A percentile compares a stretch with the other conserved stretches of the same genome.
These are phyloP conservation scores for Eupithecia subumbrata DNA, from an alignment of 2,888 invertebrate species.

Conservation along the genomic window DNA sequence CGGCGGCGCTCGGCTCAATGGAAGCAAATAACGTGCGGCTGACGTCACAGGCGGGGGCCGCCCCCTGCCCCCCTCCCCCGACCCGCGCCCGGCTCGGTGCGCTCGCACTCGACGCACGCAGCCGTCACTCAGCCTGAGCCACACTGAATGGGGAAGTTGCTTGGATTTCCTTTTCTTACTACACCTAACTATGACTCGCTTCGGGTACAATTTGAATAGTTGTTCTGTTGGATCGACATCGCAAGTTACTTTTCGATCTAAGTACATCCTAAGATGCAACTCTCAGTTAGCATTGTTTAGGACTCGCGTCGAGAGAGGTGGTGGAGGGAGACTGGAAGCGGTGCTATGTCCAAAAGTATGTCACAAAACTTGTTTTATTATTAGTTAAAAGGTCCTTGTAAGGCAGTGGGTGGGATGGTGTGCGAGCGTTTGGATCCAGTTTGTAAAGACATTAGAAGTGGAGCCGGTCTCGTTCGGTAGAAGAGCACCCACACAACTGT, in stretches of 20 bases:
- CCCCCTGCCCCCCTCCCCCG: slow-evolving; percentile 37
- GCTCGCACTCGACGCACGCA: slow-evolving; percentile 34
- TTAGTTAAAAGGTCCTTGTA: no score
- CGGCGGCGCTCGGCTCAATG: slow-evolving; percentile 70
- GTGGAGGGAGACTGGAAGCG: no score
- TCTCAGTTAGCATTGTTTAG: neutral
- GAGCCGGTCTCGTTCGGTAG: no score
- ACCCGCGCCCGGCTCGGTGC: slow-evolving; percentile 39
- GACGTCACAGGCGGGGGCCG: slow-evolving; percentile 68
- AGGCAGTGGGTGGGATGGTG: no score
- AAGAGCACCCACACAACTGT: no score
- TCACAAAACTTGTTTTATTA: no score
- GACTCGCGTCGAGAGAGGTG: neutral
- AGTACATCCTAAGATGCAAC: no score
- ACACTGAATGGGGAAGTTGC: slow-evolving; percentile 35
- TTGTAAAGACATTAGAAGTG: no score
- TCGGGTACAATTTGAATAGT: neutral
- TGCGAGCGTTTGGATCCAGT: no score
- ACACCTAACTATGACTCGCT: neutral
- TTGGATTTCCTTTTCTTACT: neutral
- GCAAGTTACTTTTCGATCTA: neutral
- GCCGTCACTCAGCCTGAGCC: slow-evolving; percentile 8
- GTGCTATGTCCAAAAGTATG: no score
- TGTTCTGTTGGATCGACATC: neutral
- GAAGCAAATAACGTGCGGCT: slow-evolving; percentile 66